Evolutionary conservation across 2,888 invertebrate genomes (phyloP).

Genomic region (Hirtodrosophila duncani): DNA sequence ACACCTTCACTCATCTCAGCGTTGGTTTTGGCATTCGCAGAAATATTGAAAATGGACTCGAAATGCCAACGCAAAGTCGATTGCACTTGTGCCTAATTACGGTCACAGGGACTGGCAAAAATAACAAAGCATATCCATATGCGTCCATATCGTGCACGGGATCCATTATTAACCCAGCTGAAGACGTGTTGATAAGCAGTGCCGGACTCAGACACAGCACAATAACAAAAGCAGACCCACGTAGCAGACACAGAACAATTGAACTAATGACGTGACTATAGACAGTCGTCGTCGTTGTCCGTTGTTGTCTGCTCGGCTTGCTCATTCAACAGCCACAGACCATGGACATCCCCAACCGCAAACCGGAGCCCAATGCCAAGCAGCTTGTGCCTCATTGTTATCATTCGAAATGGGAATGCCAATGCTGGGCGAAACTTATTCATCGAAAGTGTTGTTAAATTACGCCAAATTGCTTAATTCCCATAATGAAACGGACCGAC

Average conservation of each 20-base stretch:
- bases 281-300: constrained; percentile 47
- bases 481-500: constrained; percentile 70
- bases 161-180: constrained; percentile 54
- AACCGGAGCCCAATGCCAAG: background rate
- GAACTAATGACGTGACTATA: constrained; percentile 70
- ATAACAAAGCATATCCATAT: constrained; percentile 22
- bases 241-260: constrained; percentile 52
- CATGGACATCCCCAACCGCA: background rate
- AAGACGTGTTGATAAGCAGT: constrained; percentile 67
- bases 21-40: too few species aligned
- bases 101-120: constrained; percentile 2
- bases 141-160: constrained; percentile 49
- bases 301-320: constrained; percentile 8
- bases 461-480: constrained; percentile 78
- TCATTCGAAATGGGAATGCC: constrained; percentile 56
- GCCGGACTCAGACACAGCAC: constrained; percentile 6
- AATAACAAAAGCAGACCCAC: constrained; percentile 22
- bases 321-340: constrained; percentile 1
- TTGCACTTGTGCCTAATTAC: constrained; percentile 34
- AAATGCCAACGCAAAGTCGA: constrained; percentile 8
- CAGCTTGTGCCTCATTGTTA: constrained; percentile 50
- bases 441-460: constrained; percentile 77
- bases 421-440: constrained; percentile 74
- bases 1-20: too few species aligned
- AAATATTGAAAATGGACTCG: too few species aligned